Evolutionary conservation across 2,797 vertebrate species (phyloP), one percentile per base, ranked within the genome.

Genomic region (Parambassis ranga): DNA sequence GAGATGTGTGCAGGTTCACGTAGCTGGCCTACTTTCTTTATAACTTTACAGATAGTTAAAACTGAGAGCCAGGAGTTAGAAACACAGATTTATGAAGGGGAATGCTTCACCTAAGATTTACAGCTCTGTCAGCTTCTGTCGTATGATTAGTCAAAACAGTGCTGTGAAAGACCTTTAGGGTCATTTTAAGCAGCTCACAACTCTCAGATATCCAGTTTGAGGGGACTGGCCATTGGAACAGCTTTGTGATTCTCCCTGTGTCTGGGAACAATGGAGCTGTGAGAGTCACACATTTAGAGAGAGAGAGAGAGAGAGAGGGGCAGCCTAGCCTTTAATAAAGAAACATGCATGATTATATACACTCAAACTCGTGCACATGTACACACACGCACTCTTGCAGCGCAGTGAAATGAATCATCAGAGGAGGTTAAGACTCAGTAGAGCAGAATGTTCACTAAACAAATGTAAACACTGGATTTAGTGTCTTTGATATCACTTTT

Each of bases 381-480:
- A 32, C 36, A 68, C 36, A 56, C 48, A 65, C 58, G 60, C 24
- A 24, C 37, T 39, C 53, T 66, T 16, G 43, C 13, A 4, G 27
- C 57, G 49, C 65, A 68, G 51, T 68, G 59, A 73, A 79, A 53
- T 72, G 46, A 33, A 71, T 82, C 36, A 71, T 71, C 52, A 85
- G 38, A 65, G 30, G 41, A 37, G 16, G 81, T 73, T 31, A 50
- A 52, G 59, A 63, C 48, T 47, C 52, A 61, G 42, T 41, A 14
- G 62, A 74, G 71, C 58, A 66, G 42, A 78, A 58, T 65, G 42
- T 73, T 80, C 74, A 65, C 77, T 35, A 80, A 83, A 75, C 66
- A 81, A 80, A 79, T 3, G 48, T 16, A 55, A 62, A 83, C 20
- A 26, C 6, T 43, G 47, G 55, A 62, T 57, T 77, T 27, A 26